phyloP scores from a whole-genome alignment of 2,888 invertebrate species.

The Synergus umbraculus region DNA sequence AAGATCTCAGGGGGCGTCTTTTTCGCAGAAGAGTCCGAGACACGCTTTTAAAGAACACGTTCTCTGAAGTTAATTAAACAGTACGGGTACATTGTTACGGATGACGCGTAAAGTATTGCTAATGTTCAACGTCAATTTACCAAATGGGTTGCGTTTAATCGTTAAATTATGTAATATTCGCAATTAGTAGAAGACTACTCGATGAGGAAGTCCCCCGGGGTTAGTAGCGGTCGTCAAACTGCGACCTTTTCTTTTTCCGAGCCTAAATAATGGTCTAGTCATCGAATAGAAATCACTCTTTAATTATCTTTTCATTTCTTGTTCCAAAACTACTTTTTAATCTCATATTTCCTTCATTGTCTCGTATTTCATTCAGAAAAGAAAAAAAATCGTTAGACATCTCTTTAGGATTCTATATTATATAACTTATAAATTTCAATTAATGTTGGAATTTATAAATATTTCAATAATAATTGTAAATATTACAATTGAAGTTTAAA shows the following conservation, averaged over 20 bases:
- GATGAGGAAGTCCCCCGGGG: constrained; percentile 14
- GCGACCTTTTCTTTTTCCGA: constrained; percentile 9
- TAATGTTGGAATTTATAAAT: too few species aligned
- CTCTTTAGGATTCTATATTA: too few species aligned
- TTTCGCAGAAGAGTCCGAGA: constrained; percentile 16
- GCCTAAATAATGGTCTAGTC: constrained; percentile 16
- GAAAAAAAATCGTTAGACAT: not conserved
- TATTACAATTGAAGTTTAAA: too few species aligned
- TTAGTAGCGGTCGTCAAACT: not conserved
- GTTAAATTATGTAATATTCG: constrained; percentile 35
- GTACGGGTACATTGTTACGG: constrained; percentile 19
- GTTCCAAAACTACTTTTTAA: constrained; percentile 15
- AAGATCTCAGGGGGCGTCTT: constrained; percentile 21
- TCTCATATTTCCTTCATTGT: not conserved
- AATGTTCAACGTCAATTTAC: constrained; percentile 1
- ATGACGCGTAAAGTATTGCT: constrained; percentile 25
- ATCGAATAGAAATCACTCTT: constrained; percentile 4
- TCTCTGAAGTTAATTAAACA: constrained; percentile 34
- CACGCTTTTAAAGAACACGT: constrained; percentile 20
- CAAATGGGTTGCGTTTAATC: constrained; percentile 24
- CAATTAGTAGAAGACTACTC: constrained; percentile 20
- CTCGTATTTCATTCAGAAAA: not conserved
- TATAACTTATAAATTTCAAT: too few species aligned
- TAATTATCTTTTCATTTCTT: constrained; percentile 17
- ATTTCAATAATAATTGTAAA: too few species aligned